Base-by-base conservation (phyloP, 2,888 invertebrate species). In the Cosmopolites sordidus region DNA sequence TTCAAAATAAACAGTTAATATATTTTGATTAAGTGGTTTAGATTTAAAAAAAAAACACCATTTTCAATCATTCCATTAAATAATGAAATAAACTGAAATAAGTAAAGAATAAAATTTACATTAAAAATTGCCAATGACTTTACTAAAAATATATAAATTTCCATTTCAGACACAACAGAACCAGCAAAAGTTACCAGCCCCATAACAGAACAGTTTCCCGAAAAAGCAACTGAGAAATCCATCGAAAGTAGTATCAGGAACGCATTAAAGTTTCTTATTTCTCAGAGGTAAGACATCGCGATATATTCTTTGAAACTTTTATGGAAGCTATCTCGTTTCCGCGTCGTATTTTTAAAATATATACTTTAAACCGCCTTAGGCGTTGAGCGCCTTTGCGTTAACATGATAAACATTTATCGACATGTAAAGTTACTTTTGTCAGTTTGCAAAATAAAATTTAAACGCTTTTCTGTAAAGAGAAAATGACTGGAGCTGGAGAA, bases 401-500 rank as follows among this genome's bases (percentile, higher is more conserved):
- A 33, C 33, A 6, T 11, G 33, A 33, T 33, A 33, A 33, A 33
- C 33, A 12, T 11, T 33, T 33, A 11, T 12, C 33, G 33, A 33
- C 27, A 27, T 4, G 33, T 33, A 5, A n/a, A 33, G 33, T 12
- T 11, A 33, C 33, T 33, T 33, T 33, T 33, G 33, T 33, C 33
- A 12, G 3, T 27, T 18, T 41, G 22, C 33, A 27, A 38, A 39
- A 17, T 12, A n/a, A 14, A 8, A n/a, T 12, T 47, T 15, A 16
- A 37, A 16, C 8, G 11, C 37, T 17, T 15, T 29, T 15, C 33
- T 12, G 33, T 11, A 58, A 43, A 53, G 89, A 16, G 83, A 83
- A 62, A 76, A 80, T 1, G 86, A 89, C 69, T 87, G 85, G 79
- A 89, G 89, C 3, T 91, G 90, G 89, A 84, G 84, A 30, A 88